Conservation (phyloP, 2,888 invertebrate genomes). For the Cryptosula pallasiana region DNA sequence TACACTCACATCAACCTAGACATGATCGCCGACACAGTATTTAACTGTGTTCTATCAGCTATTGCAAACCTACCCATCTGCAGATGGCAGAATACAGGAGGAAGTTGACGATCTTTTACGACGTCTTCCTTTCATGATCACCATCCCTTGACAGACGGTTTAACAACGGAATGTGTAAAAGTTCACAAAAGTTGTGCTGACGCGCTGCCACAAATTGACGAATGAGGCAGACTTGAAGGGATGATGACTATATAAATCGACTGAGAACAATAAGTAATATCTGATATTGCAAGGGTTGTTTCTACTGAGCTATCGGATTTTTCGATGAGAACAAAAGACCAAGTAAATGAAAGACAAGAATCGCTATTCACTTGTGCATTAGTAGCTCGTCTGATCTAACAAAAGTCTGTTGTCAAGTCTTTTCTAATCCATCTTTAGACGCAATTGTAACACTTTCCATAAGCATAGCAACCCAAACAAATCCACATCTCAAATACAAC, state of each 20-base stretch:
- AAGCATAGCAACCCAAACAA: background rate
- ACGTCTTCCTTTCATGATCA: background rate
- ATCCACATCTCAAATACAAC: too few relatives aligned
- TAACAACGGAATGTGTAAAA: too few relatives aligned
- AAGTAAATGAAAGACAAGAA: background rate
- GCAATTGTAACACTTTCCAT: too few relatives aligned
- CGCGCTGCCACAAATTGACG: too few relatives aligned
- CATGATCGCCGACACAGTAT: too few relatives aligned
- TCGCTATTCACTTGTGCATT: background rate
- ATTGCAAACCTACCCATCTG: slow-evolving; percentile 16
- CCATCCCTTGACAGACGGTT: too few relatives aligned
- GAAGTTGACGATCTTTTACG: background rate
- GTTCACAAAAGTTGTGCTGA: too few relatives aligned
- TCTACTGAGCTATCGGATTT: background rate
- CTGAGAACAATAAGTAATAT: too few relatives aligned
- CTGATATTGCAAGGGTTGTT: background rate
- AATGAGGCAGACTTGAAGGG: too few relatives aligned
- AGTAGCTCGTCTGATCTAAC: background rate
- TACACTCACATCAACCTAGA: too few relatives aligned
- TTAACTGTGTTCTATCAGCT: too few relatives aligned
- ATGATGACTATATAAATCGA: too few relatives aligned
- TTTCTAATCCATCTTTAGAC: background rate
- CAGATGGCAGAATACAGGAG: background rate
- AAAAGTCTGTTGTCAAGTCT: background rate
- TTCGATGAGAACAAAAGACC: background rate